These are phyloP conservation scores for Amblyraja radiata DNA, from an alignment of 2,797 vertebrate species.

Conservation along the genomic window DNA sequence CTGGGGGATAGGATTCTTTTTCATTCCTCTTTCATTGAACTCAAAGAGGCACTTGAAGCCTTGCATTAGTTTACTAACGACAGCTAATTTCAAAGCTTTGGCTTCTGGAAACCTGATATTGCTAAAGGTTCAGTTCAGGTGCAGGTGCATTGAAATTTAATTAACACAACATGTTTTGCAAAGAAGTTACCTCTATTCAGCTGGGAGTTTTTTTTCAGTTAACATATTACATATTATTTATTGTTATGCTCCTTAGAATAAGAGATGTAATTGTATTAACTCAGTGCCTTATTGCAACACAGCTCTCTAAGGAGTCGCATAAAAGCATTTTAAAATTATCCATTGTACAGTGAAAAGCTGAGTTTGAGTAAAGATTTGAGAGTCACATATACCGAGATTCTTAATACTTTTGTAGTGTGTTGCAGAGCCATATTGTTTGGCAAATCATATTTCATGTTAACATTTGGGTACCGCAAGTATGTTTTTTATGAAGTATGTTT, in stretches of 20 bases:
- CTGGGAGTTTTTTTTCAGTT: not conserved
- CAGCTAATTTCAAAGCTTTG: conserved; percentile 10
- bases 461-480: too few relatives aligned
- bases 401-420: not conserved
- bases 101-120: conserved; percentile 25
- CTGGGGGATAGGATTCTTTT: conserved; percentile 9
- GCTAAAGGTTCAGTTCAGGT: conserved; percentile 1
- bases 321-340: not conserved
- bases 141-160: conserved; percentile 27
- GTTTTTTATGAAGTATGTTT: too few relatives aligned
- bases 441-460: not conserved
- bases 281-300: not conserved
- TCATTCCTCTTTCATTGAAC: conserved; percentile 28
- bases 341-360: too few relatives aligned
- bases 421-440: not conserved
- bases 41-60: conserved; percentile 2
- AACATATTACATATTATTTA: not conserved
- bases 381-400: too few relatives aligned
- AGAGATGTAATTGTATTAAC: not conserved
- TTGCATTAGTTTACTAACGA: conserved; percentile 23
- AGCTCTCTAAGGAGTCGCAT: not conserved
- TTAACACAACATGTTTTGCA: conserved; percentile 16
- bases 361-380: not conserved
- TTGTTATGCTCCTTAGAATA: too few relatives aligned
- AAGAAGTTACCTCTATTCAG: not conserved